Evolutionary conservation across 2,888 invertebrate species (phyloP), one percentile per base, ranked within the genome.

Genomic region (Gerris lacustris): DNA sequence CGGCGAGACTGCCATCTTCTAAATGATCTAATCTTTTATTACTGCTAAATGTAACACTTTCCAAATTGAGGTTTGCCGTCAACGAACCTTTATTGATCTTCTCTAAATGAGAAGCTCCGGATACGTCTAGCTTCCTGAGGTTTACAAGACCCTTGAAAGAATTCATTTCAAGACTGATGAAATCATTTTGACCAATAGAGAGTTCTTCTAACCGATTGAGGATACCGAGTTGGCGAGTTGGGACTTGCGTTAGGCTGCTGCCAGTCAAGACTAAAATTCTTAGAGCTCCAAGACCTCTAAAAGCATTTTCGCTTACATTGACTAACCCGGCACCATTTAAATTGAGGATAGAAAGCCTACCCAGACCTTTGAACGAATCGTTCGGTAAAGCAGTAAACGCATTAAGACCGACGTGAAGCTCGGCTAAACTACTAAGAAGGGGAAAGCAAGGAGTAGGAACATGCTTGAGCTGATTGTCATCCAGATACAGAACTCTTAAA

Each of bases 391-490:
- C 84, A 17, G 88, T 86, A 79, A 94, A 92, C 0, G 88, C 90
- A 79, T 94, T 94, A 74, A 91, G 85, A 11, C 93, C 93, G 63
- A 94, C 86, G 78, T 91, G 92, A 11, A 94, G 82, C 80, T 94
- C 94, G 5, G 92, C 93, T 72, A 94, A 83, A 76, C 89, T 88
- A 71, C 88, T 88, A 76, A 93, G 81, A 5, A 89, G 85, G 44
- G 87, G 84, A 77, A 92, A 87, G 0, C 90, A 86, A 18, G 85
- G 81, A 1, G 90, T 89, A 18, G 93, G 93, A 69, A 94, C 88
- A 2, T 86, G 83, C 75, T 86, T 89, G 73, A 94, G 80, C 73
- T 90, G 88, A 79, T 94, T 94, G 79, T 93, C 92, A 78, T 94
- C 92, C 74, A 94, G 82, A 79, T 91, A 91, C 15, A 94, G 82